phyloP scores from a whole-genome alignment of 2,797 vertebrate genomes.

The Synanceia verrucosa region DNA sequence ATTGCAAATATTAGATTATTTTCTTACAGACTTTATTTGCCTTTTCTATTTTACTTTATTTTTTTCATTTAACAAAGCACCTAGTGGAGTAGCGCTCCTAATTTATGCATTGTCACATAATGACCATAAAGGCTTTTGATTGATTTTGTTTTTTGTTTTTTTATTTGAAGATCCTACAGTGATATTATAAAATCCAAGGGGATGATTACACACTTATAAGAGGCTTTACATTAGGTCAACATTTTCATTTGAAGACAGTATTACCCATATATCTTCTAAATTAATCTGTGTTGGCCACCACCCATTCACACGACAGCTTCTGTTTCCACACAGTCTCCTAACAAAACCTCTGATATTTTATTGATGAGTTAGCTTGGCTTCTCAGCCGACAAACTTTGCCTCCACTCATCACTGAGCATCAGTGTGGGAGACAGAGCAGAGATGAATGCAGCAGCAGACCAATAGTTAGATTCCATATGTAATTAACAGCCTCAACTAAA shows the following conservation, averaged over 20 bases:
- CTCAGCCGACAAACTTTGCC: slow-evolving; percentile 46
- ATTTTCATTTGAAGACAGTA: background rate
- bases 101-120: too few relatives aligned
- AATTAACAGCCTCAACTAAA: slow-evolving; percentile 74
- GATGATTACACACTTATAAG: background rate
- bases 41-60: too few relatives aligned
- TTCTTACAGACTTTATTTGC: too few relatives aligned
- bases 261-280: slow-evolving; percentile 6
- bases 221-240: slow-evolving; percentile 18
- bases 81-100: too few relatives aligned
- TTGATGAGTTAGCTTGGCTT: slow-evolving; percentile 1
- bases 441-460: slow-evolving; percentile 69
- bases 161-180: too few relatives aligned
- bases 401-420: slow-evolving; percentile 62
- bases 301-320: background rate
- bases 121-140: too few relatives aligned
- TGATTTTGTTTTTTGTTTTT: too few relatives aligned
- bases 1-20: too few relatives aligned
- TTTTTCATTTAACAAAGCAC: too few relatives aligned
- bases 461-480: slow-evolving; percentile 67
- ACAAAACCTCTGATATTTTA: slow-evolving; percentile 22
- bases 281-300: background rate
- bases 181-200: background rate
- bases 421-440: slow-evolving; percentile 54
- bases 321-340: background rate